Conservation (phyloP, 2,113 vertebrate genomes). For the Gymnocephalus cernua region DNA sequence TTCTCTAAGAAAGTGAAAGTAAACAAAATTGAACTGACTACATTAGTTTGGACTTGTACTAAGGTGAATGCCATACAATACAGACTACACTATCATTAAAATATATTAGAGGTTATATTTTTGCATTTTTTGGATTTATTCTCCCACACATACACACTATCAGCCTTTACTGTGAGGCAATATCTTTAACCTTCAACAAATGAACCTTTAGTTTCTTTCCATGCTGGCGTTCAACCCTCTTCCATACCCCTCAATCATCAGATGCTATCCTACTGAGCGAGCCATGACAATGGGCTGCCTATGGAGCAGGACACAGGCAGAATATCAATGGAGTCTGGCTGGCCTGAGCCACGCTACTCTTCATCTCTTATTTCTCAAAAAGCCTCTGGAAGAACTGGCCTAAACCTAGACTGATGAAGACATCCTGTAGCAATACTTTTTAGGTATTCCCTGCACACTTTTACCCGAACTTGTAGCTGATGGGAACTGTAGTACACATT, state of each 20-base stretch:
- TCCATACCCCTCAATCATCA: conserved; percentile 73
- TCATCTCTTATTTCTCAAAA: conserved; percentile 78
- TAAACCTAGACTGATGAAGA: conserved; percentile 58
- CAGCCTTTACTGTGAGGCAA: conserved; percentile 8
- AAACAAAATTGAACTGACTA: not conserved
- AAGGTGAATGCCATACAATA: not conserved
- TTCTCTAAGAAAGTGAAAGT: not conserved
- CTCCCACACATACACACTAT: not conserved
- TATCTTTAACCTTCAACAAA: conserved; percentile 59
- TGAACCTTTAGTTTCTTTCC: conserved; percentile 59
- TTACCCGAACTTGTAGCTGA: conserved; percentile 45
- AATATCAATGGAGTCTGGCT: conserved; percentile 77
- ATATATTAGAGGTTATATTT: not conserved
- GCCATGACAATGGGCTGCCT: conserved; percentile 78
- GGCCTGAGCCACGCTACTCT: conserved; percentile 58
- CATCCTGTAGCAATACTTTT: conserved; percentile 57
- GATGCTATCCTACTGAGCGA: conserved; percentile 67
- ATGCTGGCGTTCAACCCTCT: conserved; percentile 53
- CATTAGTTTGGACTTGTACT: not conserved
- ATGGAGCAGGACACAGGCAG: conserved; percentile 71
- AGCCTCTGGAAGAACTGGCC: conserved; percentile 52
- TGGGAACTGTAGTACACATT: conserved; percentile 27
- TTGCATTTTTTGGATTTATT: not conserved
- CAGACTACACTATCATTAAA: not conserved
- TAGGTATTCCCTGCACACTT: conserved; percentile 62